Evolutionary conservation across 2,888 invertebrate genomes (phyloP), one percentile per base, ranked within the genome.

Genomic region (Ennomos erosarius): DNA sequence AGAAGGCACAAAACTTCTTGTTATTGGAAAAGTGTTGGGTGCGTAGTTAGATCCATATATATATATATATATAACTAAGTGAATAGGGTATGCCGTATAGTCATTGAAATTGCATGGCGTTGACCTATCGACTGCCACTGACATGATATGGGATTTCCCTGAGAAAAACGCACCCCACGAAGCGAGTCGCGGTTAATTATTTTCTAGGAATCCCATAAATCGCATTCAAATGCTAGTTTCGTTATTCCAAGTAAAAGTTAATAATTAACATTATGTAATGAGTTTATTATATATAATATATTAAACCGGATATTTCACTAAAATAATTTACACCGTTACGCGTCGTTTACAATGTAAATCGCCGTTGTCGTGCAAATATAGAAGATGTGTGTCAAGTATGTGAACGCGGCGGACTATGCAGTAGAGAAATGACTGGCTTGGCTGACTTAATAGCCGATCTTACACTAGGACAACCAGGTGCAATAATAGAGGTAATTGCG

Each of bases 361-460:
- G 10, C 53, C 45, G 11, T 10, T 56, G 59, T 57, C 63, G 62
- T 56, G 65, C 54, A 65, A 57, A 58, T 44, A 54, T 54, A 45
- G 47, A 40, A 51, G 59, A 66, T 59, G 62, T 65, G 50, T 73
- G 71, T 67, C 70, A 69, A 65, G 71, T 59, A 70, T 69, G 59
- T 62, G 57, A 67, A 71, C 65, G 71, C 68, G 53, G 65, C 60
- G 62, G 64, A 65, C 40, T 57, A 42, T 47, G 52, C 9, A 36
- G 60, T 52, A 65, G 78, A 73, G 76, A 74, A 78, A 76, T 71
- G 74, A 62, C 49, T 45, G 54, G 46, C 53, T 51, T 60, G 49
- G 37, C 54, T 59, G 61, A 65, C 53, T 60, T 46, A 51, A 59
- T 65, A 54, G 47, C 62, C 43, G 48, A 51, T 65, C 50, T 39